phyloP scores from a whole-genome alignment of 2,113 vertebrate species.

The Lepisosteus osseus region DNA sequence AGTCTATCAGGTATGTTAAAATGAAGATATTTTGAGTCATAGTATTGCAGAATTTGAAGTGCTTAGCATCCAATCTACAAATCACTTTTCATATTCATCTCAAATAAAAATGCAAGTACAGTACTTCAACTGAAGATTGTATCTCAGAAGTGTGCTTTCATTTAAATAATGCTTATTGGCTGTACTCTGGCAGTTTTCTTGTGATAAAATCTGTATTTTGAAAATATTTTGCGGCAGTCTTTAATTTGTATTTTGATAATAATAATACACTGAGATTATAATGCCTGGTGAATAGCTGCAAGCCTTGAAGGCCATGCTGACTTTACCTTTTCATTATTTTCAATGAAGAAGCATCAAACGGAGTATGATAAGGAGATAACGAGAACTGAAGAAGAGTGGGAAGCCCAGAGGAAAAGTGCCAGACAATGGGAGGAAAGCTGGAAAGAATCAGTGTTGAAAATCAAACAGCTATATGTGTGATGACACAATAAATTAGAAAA shows the following conservation, averaged over 20 bases:
- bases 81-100: too few species aligned
- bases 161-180: too few species aligned
- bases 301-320: neutral
- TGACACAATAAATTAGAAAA: too few species aligned
- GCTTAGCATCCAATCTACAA: too few species aligned
- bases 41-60: too few species aligned
- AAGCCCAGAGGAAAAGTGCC: slow-evolving; percentile 17
- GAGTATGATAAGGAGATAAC: slow-evolving; percentile 25
- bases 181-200: neutral
- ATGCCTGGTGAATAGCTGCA: neutral
- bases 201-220: neutral
- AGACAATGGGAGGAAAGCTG: slow-evolving; percentile 33
- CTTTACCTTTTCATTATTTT: neutral
- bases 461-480: slow-evolving; percentile 18
- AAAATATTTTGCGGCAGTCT: neutral
- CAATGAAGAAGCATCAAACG: slow-evolving; percentile 27
- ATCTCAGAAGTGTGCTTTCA: too few species aligned
- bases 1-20: slow-evolving; percentile 51
- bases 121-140: too few species aligned
- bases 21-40: too few species aligned
- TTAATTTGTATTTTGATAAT: neutral
- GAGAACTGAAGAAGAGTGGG: slow-evolving; percentile 5
- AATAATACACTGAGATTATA: neutral
- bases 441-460: slow-evolving; percentile 25
- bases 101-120: too few species aligned